Evolutionary conservation across 2,113 vertebrate genomes (phyloP), one percentile per base, ranked within the genome.

Genomic region (Polyodon spathula): DNA sequence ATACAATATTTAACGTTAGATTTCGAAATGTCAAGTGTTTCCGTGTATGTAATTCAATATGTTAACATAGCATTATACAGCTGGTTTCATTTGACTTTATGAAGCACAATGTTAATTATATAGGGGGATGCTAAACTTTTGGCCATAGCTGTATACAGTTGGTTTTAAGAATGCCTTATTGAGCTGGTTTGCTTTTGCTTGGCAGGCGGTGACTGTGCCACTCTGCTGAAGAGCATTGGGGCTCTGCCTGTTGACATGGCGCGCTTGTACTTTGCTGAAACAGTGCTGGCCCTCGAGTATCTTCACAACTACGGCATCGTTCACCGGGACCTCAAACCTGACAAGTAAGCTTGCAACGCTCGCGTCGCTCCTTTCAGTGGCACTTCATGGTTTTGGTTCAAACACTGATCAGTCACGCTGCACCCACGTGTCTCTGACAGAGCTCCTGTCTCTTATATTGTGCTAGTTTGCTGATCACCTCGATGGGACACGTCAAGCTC

Each of bases 291-390:
- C 0, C 68, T 98, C 73, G 95, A 98, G 58, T 97, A 98, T 66
- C 82, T 98, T 8, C 95, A 98, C 79, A 98, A 97, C 72, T 98
- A 98, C 1, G 95, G 95, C 73, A 97, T 98, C 40, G 95, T 98
- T n/a, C 95, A 97, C 80, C 78, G 95, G 54, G 95, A 98, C 78
- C 93, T 98, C 16, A 98, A 98, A 78, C 95, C 95, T 46, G 95
- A 98, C 82, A 98, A 98, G 95, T 98, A 82, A 69, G 88, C 68
- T 15, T 46, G 60, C 5, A 67, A 6, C n/a, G 27, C 27, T 27
- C 27, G 27, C 3, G 1, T 27, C 27, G 27, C 3, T 27, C 27
- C 27, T 27, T 40, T 53, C 58, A 43, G 61, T 62, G 60, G 53
- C 43, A 60, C 56, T 67, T 48, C 27, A 12, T 60, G 52, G 53